Base-by-base conservation (phyloP, 1,140 invertebrate genomes). In the Schlechtendalia chinensis region DNA sequence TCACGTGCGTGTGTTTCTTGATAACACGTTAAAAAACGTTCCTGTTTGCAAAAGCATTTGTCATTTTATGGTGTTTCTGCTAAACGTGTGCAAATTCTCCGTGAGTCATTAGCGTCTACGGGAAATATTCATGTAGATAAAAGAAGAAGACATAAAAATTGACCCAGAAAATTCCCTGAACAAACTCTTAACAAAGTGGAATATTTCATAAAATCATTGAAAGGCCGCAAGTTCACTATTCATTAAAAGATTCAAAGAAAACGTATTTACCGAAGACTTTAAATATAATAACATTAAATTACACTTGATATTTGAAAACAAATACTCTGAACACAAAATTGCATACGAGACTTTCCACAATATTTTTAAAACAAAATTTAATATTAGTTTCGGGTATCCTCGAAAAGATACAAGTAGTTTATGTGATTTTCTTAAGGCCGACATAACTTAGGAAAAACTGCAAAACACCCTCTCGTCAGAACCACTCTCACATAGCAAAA, bases 271-370 rank as follows among this genome's bases (percentile, higher is more conserved):
- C 81, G 0, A 56, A 82, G 53, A 81, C 74, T 47, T 59, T 83
- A 50, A 82, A 81, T n/a, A 65, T 82, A 56, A 83, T 82, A 67
- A n/a, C n/a, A n/a, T n/a, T n/a, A 82, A 82, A 80, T 80, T 83
- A 45, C 71, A 69, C 17, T 81, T 32, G 17, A 27, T 82, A 47
- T 82, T 71, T 71, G 45, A 59, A 27, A 53, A 79, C 54, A 81
- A 81, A 67, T 22, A 80, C 1, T 4, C 58, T 50, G 27, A 53
- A 8, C 10, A 32, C 24, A 71, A 81, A 80, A 77, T 81, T 72
- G 72, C 74, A 16, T 82, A 81, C 50, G 75, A 82, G n/a, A n/a
- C n/a, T n/a, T n/a, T n/a, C n/a, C n/a, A n/a, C n/a, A n/a, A n/a
- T n/a, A n/a, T n/a, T n/a, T n/a, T n/a, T n/a, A n/a, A n/a, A n/a